Evolutionary conservation across 2,113 vertebrate species (phyloP).

Genomic region (Uria lomvia): DNA sequence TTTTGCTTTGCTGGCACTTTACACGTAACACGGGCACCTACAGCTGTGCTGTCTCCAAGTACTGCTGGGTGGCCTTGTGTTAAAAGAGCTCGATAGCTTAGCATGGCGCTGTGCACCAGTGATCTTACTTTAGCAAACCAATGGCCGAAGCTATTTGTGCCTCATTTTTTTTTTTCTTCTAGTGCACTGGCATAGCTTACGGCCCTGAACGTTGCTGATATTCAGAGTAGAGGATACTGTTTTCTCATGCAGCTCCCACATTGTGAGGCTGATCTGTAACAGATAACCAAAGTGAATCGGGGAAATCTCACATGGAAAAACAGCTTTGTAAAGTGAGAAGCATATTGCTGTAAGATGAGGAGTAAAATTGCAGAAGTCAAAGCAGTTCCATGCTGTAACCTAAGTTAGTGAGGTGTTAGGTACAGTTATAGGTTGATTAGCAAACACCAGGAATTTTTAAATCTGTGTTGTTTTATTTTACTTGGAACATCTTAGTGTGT

Average conservation of each 20-base stretch:
- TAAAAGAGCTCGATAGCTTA: neutral
- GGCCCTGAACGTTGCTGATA: neutral
- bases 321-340: neutral
- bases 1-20: neutral
- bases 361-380: neutral
- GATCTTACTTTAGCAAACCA: neutral
- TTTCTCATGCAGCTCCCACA: neutral
- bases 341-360: neutral
- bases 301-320: neutral
- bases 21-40: accelerated
- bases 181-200: neutral
- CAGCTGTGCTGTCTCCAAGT: neutral
- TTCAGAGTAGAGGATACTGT: neutral
- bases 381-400: neutral
- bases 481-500: neutral
- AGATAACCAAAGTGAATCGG: neutral
- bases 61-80: neutral
- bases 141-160: neutral
- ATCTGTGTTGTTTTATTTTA: neutral
- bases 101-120: accelerated
- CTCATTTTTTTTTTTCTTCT: neutral
- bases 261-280: neutral
- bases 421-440: neutral
- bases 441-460: neutral
- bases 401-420: neutral